These are phyloP conservation scores for Syrmaticus mikado DNA, from an alignment of 2,113 vertebrate genomes.

Conservation along the genomic window DNA sequence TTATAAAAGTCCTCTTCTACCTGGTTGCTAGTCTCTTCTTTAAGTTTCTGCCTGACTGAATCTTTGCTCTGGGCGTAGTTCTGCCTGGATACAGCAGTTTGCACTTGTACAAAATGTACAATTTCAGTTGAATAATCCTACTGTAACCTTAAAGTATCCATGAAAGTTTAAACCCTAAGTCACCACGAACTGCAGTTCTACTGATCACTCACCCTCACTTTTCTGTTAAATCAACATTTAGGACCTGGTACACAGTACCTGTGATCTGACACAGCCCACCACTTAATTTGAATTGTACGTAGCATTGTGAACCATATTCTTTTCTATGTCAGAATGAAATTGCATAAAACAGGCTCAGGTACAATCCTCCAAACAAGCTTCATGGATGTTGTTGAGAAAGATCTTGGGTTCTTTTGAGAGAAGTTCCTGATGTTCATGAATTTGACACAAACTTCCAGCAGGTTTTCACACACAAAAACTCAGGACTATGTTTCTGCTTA, in stretches of 20 bases:
- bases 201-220: background rate
- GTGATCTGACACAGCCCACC: background rate
- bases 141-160: background rate
- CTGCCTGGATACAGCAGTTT: background rate
- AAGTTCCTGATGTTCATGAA: slow-evolving; percentile 23
- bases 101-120: background rate
- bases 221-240: background rate
- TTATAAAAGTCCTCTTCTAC: slow-evolving; percentile 17
- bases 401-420: background rate
- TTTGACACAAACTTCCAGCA: background rate
- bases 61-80: background rate
- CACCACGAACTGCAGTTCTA: background rate
- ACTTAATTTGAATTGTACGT: background rate
- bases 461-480: slow-evolving; percentile 50
- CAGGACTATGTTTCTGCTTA: slow-evolving; percentile 49
- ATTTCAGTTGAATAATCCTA: background rate
- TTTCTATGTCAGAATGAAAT: background rate
- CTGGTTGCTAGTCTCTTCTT: slow-evolving; percentile 14
- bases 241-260: background rate
- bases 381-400: background rate
- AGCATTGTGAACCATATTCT: background rate
- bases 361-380: background rate
- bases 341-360: background rate
- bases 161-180: background rate
- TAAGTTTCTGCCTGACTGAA: background rate